Evolutionary conservation across 2,888 invertebrate species (phyloP).

Genomic region (Disparrhopalites patrizii): DNA sequence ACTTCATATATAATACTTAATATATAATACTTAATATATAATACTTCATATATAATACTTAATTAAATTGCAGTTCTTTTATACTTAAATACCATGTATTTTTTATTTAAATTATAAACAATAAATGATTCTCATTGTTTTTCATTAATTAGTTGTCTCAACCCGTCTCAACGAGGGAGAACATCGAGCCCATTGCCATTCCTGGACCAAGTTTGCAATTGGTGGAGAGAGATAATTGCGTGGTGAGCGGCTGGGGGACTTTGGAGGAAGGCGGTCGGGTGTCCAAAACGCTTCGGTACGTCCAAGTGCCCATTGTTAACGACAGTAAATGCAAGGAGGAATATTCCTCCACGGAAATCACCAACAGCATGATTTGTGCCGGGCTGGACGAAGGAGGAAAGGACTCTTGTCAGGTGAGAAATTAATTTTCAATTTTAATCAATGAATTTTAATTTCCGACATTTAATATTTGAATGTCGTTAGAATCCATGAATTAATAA

Average conservation of each 20-base stretch:
- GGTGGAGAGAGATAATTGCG: not conserved
- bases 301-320: constrained; percentile 15
- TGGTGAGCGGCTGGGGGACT: constrained; percentile 23
- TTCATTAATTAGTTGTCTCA: not conserved
- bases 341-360: constrained; percentile 17
- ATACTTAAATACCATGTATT: too few relatives aligned
- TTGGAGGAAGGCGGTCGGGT: constrained; percentile 19
- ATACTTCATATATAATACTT: too few relatives aligned
- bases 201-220: not conserved
- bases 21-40: too few relatives aligned
- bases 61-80: too few relatives aligned
- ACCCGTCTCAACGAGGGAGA: not conserved
- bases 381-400: constrained; percentile 26
- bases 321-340: not conserved
- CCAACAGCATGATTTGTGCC: constrained; percentile 25
- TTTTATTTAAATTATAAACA: not conserved
- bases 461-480: not conserved
- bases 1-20: too few relatives aligned
- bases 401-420: constrained; percentile 44
- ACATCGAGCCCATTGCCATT: constrained; percentile 10
- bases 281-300: constrained; percentile 9
- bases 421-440: too few relatives aligned
- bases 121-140: too few relatives aligned
- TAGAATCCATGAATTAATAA: not conserved
- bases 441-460: not conserved